Base-by-base conservation (phyloP, 1,140 invertebrate species). In the Wiebesia pumilae region DNA sequence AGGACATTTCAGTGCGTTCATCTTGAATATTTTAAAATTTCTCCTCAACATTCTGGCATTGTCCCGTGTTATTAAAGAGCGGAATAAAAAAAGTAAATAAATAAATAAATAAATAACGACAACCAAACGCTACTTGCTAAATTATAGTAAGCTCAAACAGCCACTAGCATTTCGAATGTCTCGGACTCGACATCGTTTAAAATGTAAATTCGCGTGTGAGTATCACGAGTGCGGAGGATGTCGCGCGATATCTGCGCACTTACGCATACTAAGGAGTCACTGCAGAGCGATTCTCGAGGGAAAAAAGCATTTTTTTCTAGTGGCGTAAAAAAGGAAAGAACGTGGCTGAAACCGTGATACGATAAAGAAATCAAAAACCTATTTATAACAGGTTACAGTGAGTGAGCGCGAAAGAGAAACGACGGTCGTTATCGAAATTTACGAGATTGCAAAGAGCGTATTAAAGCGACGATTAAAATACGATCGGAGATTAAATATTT, bases 231-330 rank as follows among this genome's bases (percentile, higher is more conserved):
- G 30, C 30, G 24, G 51, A 83, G 82, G 82, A 83, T 83, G 51
- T 58, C 43, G 81, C 40, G 16, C 67, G 40, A 82, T 71, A 71
- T 82, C 81, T 82, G 81, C 81, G 81, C 81, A 82, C 40, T 82
- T 71, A 67, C 81, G 40, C 40, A 77, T 47, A 21, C 73, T n/a
- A 77, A n/a, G 27, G 38, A 77, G 73, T 47, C n/a, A 19, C 62
- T 24, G 62, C 6, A 27, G 62, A 65, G 62, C n/a, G n/a, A n/a
- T n/a, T n/a, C n/a, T 12, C 1, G 12, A 65, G 27, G 62, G n/a
- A 65, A 65, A 65, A 19, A 65, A 47, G 43, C 43, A 47, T 47
- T 47, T 51, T 27, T 35, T 35, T 19, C 10, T 21, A 73, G 30
- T 35, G 35, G 6, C 7, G 33, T 69, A 69, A 73, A 73, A 47